These are phyloP conservation scores for Hydrochoerus hydrochaeris DNA, from an alignment of 2,113 vertebrate species.

Conservation along the genomic window DNA sequence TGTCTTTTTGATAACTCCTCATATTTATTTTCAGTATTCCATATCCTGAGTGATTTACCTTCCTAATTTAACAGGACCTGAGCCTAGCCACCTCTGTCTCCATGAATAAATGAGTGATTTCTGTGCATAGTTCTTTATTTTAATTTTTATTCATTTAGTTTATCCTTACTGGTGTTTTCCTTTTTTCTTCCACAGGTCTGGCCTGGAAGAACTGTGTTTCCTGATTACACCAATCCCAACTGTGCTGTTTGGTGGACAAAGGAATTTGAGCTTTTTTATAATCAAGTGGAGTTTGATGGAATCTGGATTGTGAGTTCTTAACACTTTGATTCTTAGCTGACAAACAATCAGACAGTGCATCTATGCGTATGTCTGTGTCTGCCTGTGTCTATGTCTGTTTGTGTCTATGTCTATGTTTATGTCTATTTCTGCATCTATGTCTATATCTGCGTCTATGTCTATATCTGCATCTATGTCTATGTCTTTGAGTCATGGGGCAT, in stretches of 20 bases:
- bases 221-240: slow-evolving; percentile 92
- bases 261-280: slow-evolving; percentile 89
- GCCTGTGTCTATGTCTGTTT: neutral
- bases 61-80: neutral
- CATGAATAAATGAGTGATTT: neutral
- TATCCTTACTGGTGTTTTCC: neutral
- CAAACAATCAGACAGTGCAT: neutral
- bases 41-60: neutral
- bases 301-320: slow-evolving; percentile 96
- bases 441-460: neutral
- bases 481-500: neutral
- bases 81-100: neutral
- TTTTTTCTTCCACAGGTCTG: slow-evolving; percentile 89
- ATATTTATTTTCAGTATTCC: neutral
- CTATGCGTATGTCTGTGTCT: neutral
- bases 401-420: too few species aligned
- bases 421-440: neutral
- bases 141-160: neutral
- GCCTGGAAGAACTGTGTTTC: slow-evolving; percentile 95
- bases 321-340: neutral
- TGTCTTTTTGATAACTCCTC: neutral
- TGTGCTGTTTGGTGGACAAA: slow-evolving; percentile 93
- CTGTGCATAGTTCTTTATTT: neutral
- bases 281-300: slow-evolving; percentile 91
- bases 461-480: neutral